These are phyloP conservation scores for Falcaria lacertinaria DNA, from an alignment of 2,888 invertebrate genomes.

Conservation along the genomic window DNA sequence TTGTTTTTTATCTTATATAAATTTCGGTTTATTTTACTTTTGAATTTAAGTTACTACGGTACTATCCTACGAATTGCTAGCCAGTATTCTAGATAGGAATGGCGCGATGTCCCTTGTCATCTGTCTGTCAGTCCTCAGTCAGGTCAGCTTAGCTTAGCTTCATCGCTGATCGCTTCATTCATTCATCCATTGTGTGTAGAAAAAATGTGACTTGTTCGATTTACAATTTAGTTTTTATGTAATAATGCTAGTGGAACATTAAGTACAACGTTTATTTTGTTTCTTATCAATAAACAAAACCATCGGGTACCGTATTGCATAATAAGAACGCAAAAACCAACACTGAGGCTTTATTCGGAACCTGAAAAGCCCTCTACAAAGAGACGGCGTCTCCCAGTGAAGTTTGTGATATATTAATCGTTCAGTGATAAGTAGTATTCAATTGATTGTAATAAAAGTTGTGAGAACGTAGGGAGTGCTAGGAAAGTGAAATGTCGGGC, in stretches of 20 bases:
- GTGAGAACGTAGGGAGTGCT: conserved; percentile 32
- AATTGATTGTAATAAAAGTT: conserved; percentile 32
- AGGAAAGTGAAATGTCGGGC: conserved; percentile 72
- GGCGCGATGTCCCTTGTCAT: conserved; percentile 75
- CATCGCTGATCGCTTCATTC: too few species aligned
- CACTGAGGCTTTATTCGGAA: conserved; percentile 29
- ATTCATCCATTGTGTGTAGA: conserved; percentile 76
- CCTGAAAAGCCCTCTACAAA: conserved; percentile 62
- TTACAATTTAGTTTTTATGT: conserved; percentile 64
- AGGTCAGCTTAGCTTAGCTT: too few species aligned
- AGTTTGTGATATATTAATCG: conserved; percentile 51
- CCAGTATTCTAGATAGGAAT: conserved; percentile 43
- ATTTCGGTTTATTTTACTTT: background rate
- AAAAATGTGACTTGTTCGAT: conserved; percentile 75
- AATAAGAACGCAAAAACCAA: conserved; percentile 27
- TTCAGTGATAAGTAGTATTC: conserved; percentile 41
- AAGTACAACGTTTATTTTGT: conserved; percentile 44
- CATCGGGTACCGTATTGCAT: conserved; percentile 31
- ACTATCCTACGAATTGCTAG: background rate
- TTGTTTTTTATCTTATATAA: conserved; percentile 27
- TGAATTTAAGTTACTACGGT: background rate
- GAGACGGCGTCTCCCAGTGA: conserved; percentile 64
- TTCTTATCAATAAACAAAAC: conserved; percentile 36
- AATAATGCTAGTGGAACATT: conserved; percentile 54
- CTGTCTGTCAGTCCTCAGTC: too few species aligned